A percentile compares a stretch with the other conserved stretches of the same genome.
These are phyloP conservation scores for Heliconius melpomene DNA, from an alignment of 1,140 invertebrate genomes.

Conservation along the genomic window DNA sequence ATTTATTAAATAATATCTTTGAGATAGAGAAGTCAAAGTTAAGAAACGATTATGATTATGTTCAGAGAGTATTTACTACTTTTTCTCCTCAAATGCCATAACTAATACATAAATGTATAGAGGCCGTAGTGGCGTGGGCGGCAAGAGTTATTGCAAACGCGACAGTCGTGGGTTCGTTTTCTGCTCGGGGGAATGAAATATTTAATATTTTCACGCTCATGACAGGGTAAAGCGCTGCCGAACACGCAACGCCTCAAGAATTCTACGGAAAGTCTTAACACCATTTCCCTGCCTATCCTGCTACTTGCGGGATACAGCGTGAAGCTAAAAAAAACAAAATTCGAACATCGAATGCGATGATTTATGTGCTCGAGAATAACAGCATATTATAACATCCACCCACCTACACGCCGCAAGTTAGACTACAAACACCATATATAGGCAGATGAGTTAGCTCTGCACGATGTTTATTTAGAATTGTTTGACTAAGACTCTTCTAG, in stretches of 20 bases:
- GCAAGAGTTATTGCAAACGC: not conserved
- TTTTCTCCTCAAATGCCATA: too few species aligned
- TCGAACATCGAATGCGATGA: not conserved
- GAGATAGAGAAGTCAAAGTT: too few species aligned
- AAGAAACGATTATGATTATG: too few species aligned
- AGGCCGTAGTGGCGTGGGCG: too few species aligned
- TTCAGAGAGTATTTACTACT: too few species aligned
- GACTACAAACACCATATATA: constrained; percentile 1
- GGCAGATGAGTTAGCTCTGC: constrained; percentile 9
- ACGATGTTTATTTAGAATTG: constrained; percentile 1
- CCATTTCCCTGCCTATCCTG: not conserved
- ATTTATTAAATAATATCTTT: too few species aligned
- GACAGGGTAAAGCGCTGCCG: not conserved
- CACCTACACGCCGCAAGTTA: not conserved
- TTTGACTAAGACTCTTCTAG: constrained; percentile 8
- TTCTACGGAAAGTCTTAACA: not conserved
- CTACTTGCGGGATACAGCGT: not conserved
- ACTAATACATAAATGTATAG: too few species aligned
- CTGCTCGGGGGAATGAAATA: not conserved
- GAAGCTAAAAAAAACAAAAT: not conserved
- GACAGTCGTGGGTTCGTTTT: not conserved
- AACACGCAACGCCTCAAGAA: not conserved
- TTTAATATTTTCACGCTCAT: not conserved
- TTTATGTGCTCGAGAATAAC: not conserved
- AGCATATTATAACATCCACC: not conserved